Conservation (phyloP, 2,888 invertebrate genomes). For the Sinopyrophorus schimmeli region DNA sequence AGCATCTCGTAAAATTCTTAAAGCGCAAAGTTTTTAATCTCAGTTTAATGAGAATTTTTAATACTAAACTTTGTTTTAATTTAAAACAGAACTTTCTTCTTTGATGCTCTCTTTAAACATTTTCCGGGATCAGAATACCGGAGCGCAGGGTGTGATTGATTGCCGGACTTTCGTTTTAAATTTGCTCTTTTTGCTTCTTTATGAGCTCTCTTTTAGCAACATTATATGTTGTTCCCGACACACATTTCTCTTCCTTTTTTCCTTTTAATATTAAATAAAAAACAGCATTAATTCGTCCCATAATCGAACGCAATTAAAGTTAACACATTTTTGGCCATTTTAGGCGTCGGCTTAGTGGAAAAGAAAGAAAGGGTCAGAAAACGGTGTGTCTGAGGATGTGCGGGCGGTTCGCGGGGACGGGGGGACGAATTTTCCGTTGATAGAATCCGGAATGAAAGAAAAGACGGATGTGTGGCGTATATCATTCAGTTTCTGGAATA, state of each 20-base stretch:
- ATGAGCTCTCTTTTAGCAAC: slow-evolving; percentile 5
- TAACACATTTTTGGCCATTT: too few species aligned
- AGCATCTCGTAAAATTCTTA: too few species aligned
- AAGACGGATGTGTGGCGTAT: slow-evolving; percentile 29
- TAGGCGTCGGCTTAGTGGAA: too few species aligned
- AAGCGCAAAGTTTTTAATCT: slow-evolving; percentile 22
- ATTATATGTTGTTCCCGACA: slow-evolving; percentile 10
- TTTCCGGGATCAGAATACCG: slow-evolving; percentile 19
- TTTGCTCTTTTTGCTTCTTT: slow-evolving; percentile 14
- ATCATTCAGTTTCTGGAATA: slow-evolving; percentile 25
- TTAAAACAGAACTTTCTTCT: slow-evolving; percentile 29
- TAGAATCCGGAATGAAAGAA: slow-evolving; percentile 29
- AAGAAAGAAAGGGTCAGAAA: too few species aligned
- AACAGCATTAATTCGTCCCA: too few species aligned
- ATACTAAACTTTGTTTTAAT: slow-evolving; percentile 30
- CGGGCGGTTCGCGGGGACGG: too few species aligned
- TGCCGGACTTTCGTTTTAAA: slow-evolving; percentile 20
- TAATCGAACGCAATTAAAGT: too few species aligned
- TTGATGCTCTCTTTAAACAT: slow-evolving; percentile 20
- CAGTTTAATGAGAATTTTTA: slow-evolving; percentile 28
- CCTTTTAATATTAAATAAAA: too few species aligned
- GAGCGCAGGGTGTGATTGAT: slow-evolving; percentile 26
- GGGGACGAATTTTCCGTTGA: slow-evolving; percentile 26
- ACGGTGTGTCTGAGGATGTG: too few species aligned
- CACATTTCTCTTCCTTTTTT: too few species aligned